Conservation (phyloP, 2,113 vertebrate genomes). For the Xenopus laevis region DNA sequence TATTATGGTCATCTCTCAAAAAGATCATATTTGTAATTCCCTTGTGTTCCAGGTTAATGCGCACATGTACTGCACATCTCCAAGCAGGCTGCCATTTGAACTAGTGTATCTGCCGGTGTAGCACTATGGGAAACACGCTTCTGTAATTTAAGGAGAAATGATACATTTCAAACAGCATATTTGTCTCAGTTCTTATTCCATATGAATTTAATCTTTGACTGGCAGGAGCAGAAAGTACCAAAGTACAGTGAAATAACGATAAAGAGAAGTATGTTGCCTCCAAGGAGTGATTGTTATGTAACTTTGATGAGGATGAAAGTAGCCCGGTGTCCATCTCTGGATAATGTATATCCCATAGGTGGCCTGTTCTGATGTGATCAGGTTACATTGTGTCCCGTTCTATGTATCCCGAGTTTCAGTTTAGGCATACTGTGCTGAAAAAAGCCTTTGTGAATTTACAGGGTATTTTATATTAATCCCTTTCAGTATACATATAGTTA, state of each 20-base stretch:
- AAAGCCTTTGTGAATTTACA: no score
- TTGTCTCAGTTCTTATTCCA: conserved; percentile 11
- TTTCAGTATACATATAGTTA: no score
- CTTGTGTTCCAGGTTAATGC: not conserved
- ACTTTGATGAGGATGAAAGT: conserved; percentile 17
- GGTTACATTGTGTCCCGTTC: not conserved
- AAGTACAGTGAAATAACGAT: not conserved
- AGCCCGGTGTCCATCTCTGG: not conserved
- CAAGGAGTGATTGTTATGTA: not conserved
- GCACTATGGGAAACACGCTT: not conserved
- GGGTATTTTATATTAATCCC: no score
- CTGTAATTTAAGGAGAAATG: not conserved
- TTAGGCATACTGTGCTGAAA: not conserved
- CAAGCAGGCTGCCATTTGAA: not conserved
- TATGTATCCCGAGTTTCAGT: not conserved
- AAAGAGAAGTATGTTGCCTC: conserved; percentile 10
- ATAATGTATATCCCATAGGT: not conserved
- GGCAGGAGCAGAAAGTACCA: conserved; percentile 10
- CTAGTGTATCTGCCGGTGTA: not conserved
- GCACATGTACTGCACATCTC: not conserved
- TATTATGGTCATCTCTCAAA: not conserved
- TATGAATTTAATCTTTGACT: not conserved
- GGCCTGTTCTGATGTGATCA: not conserved
- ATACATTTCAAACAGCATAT: conserved; percentile 21
- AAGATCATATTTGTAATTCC: not conserved